Evolutionary conservation across 2,888 invertebrate species (phyloP).

Genomic region (Seira sanloemensis): DNA sequence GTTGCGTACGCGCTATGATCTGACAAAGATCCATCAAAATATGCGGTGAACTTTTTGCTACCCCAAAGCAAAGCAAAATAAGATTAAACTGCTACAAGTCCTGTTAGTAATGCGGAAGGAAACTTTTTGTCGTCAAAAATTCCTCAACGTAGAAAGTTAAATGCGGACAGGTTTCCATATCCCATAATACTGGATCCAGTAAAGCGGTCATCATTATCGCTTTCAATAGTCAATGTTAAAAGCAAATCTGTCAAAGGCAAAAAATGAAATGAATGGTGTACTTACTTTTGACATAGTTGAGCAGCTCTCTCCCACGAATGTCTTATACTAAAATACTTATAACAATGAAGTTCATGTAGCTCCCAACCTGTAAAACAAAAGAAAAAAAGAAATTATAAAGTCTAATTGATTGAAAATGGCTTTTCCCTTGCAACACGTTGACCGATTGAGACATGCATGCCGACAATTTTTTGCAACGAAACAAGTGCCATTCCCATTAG

Average conservation of each 20-base stretch:
- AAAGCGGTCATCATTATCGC: too few relatives aligned
- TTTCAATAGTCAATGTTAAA: too few relatives aligned
- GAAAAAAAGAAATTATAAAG: slow-evolving; percentile 41
- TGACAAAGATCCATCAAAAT: too few relatives aligned
- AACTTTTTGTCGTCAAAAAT: too few relatives aligned
- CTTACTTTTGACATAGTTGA: slow-evolving; percentile 94
- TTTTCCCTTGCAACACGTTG: not conserved
- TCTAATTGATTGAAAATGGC: not conserved
- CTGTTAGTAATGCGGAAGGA: too few relatives aligned
- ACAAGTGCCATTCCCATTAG: not conserved
- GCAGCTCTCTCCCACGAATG: slow-evolving; percentile 98
- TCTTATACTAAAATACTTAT: slow-evolving; percentile 95
- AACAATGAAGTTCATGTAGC: slow-evolving; percentile 92
- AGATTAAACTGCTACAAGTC: not conserved
- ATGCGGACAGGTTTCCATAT: too few relatives aligned
- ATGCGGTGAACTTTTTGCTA: too few relatives aligned
- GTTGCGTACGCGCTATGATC: too few relatives aligned
- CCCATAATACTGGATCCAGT: too few relatives aligned
- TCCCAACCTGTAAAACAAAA: slow-evolving; percentile 89
- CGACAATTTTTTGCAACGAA: not conserved
- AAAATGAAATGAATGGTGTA: slow-evolving; percentile 69
- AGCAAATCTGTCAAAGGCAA: too few relatives aligned
- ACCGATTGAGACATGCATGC: not conserved
- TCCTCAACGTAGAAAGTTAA: too few relatives aligned
- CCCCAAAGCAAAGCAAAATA: not conserved